A percentile compares a stretch with the other conserved stretches of the same genome.
Evolutionary conservation across 2,888 invertebrate genomes (phyloP).

Genomic region (Fragum fragum): DNA sequence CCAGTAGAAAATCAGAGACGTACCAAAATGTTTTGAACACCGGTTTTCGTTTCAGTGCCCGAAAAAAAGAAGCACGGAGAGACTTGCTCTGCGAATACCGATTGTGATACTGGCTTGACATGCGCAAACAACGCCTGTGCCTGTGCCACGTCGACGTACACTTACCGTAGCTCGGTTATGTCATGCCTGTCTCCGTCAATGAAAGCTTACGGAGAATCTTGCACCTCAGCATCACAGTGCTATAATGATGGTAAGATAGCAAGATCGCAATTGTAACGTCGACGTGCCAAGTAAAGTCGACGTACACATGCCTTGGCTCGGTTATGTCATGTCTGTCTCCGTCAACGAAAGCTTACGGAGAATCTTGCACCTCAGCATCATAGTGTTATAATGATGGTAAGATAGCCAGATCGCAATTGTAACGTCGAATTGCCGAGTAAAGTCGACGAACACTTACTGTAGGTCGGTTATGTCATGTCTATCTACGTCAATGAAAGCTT

Average conservation of each 20-base stretch:
- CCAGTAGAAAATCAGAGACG: no score
- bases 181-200: not conserved
- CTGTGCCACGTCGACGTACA: slow-evolving; percentile 10
- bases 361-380: not conserved
- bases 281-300: no score
- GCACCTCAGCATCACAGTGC: not conserved
- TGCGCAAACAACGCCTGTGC: not conserved
- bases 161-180: not conserved
- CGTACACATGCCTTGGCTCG: not conserved
- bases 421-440: no score
- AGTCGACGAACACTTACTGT: slow-evolving; percentile 1
- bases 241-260: not conserved
- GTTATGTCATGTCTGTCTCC: not conserved
- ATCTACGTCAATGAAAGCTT: not conserved
- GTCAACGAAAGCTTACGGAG: not conserved
- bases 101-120: not conserved
- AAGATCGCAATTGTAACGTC: no score
- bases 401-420: no score
- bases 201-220: not conserved
- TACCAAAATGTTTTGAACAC: no score
- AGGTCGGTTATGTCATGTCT: not conserved
- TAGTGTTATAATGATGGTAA: not conserved
- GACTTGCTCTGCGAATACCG: not conserved
- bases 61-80: not conserved
- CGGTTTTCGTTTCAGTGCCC: no score